These are phyloP conservation scores for Hylyphantes graminicola DNA, from an alignment of 1,140 invertebrate species.

Conservation along the genomic window DNA sequence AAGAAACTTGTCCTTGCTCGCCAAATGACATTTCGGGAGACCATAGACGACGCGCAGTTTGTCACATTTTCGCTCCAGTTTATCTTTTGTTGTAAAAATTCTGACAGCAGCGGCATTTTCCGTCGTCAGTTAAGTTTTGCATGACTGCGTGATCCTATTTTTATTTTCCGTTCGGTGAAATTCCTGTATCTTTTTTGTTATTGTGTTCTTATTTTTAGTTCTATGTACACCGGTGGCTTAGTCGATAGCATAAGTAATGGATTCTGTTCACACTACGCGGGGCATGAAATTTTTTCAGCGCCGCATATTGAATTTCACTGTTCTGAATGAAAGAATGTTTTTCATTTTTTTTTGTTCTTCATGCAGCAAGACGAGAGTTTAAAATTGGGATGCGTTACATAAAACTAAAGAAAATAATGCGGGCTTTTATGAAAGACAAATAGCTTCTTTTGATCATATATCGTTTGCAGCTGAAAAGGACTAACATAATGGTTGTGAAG, in stretches of 20 bases:
- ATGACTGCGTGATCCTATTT: slow-evolving; percentile 7
- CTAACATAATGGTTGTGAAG: no score
- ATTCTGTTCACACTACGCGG: slow-evolving; percentile 26
- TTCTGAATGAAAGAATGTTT: not conserved
- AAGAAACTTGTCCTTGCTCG: slow-evolving; percentile 22
- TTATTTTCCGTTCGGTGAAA: slow-evolving; percentile 15
- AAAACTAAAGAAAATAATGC: slow-evolving; percentile 44
- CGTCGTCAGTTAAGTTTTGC: slow-evolving; percentile 35
- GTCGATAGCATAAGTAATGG: slow-evolving; percentile 50
- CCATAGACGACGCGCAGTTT: slow-evolving; percentile 7
- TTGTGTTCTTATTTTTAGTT: slow-evolving; percentile 22
- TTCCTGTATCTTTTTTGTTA: slow-evolving; percentile 14
- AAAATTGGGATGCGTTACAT: slow-evolving; percentile 33
- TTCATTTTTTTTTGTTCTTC: slow-evolving; percentile 14
- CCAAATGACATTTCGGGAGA: not conserved
- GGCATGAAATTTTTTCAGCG: slow-evolving; percentile 42
- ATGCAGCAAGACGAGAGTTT: not conserved
- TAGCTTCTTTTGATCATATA: slow-evolving; percentile 25
- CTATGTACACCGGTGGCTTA: slow-evolving; percentile 35
- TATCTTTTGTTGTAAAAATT: slow-evolving; percentile 45
- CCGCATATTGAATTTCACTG: slow-evolving; percentile 41
- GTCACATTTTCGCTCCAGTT: slow-evolving; percentile 44
- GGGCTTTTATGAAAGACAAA: slow-evolving; percentile 41
- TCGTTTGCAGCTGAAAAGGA: slow-evolving; percentile 9
- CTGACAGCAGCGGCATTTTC: slow-evolving; percentile 40